A percentile compares a stretch with the other conserved stretches of the same genome.
Conservation (phyloP, 2,797 vertebrate genomes). For the Okamejei kenojei region DNA sequence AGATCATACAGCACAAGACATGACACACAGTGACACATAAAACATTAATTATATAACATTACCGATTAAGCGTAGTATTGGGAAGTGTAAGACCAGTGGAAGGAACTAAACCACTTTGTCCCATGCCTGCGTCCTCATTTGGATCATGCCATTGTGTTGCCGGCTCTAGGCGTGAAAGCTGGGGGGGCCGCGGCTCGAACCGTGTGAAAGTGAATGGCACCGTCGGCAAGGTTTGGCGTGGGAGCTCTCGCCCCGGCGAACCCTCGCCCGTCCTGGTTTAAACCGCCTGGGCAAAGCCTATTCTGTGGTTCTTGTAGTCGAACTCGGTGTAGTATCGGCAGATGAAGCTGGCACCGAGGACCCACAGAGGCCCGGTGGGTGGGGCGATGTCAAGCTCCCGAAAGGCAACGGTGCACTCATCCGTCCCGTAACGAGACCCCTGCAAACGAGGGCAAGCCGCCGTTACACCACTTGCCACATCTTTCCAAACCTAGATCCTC, state of each 20-base stretch:
- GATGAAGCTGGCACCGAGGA: constrained; percentile 89
- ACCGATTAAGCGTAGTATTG: too few relatives aligned
- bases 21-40: too few relatives aligned
- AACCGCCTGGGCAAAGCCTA: constrained; percentile 84
- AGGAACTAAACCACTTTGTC: neutral
- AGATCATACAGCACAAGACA: too few relatives aligned
- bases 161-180: neutral
- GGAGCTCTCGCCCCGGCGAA: neutral
- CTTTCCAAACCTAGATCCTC: too few relatives aligned
- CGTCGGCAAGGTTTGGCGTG: too few relatives aligned
- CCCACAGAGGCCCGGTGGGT: constrained; percentile 82
- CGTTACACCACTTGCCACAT: neutral
- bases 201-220: neutral
- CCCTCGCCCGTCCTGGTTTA: constrained; percentile 50
- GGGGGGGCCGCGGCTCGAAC: neutral
- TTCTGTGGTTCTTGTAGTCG: constrained; percentile 81
- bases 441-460: constrained; percentile 47
- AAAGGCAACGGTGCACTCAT: constrained; percentile 77
- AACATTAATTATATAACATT: too few relatives aligned
- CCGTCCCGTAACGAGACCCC: constrained; percentile 71
- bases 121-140: neutral
- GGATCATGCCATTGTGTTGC: neutral
- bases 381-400: constrained; percentile 79
- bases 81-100: neutral
- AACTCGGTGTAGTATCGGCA: constrained; percentile 91